Evolutionary conservation across 1,140 invertebrate species (phyloP), one percentile per base, ranked within the genome.

Genomic region (Sminthurinus signatus): DNA sequence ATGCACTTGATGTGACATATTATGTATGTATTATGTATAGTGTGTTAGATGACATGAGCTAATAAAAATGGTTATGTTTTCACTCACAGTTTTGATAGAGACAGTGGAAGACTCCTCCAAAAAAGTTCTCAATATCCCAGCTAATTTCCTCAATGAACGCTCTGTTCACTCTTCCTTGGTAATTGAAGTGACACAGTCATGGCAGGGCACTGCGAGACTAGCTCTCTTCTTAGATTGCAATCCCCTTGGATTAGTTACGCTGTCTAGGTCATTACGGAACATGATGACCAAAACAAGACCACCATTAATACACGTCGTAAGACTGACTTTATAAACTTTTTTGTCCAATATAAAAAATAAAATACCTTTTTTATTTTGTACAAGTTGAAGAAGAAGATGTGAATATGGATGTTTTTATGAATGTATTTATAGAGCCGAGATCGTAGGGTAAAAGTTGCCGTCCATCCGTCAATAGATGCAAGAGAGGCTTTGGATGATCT

Each of bases 211-310:
- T 14, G 78, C 80, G 2, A 76, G 78, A 60, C 75, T 81, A 2
- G 79, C 80, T 28, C 69, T 85, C 1, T 84, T 82, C 69, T 74
- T 83, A n/a, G 80, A 84, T 66, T 85, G 83, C 67, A 67, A 74
- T 28, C 76, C 78, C 21, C 79, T 81, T 60, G 83, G 82, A 74
- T 80, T 44, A 77, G 75, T 51, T 78, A 75, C 72, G 77, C 75
- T 10, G 74, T 83, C 60, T 76, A 76, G 60, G 78, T 84, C 36
- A 77, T 83, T 73, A 75, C 75, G 63, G 32, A 68, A 70, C 31
- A 70, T 70, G 65, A 60, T 68, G 42, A 39, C 29, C 29, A 65
- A 54, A 51, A 36, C 54, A 10, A 63, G 65, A 28, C 67, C 69
- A 55, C 52, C 62, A n/a, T 12, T 60, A 27, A 46, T 65, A 23